These are phyloP conservation scores for Microcebus lehilahytsara DNA, from an alignment of 2,113 vertebrate species.

Conservation along the genomic window DNA sequence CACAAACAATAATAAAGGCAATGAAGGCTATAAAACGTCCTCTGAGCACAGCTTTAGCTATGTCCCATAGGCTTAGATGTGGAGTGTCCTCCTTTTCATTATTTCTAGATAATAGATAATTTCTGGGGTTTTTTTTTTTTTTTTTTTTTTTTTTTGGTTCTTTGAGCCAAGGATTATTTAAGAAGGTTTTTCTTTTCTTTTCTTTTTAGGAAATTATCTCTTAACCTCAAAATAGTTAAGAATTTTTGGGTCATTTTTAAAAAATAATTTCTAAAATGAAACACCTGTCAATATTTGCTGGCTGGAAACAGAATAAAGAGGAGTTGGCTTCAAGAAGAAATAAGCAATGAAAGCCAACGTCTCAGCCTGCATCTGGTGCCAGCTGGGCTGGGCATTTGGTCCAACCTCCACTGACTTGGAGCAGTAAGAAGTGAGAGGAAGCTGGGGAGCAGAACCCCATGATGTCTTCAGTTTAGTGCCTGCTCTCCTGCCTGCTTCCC, in stretches of 20 bases:
- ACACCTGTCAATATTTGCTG: neutral
- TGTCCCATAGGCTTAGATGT: neutral
- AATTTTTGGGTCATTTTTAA: neutral
- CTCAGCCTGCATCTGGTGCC: neutral
- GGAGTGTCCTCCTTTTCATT: neutral
- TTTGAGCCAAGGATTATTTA: slow-evolving; percentile 32
- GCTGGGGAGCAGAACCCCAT: neutral
- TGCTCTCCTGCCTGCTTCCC: neutral
- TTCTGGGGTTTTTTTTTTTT: neutral
- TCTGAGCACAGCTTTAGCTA: slow-evolving; percentile 50
- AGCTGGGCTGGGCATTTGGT: neutral
- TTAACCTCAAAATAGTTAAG: slow-evolving; percentile 37
- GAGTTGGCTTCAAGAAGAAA: neutral
- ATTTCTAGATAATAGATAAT: neutral
- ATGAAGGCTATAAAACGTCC: slow-evolving; percentile 25
- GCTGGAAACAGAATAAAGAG: neutral
- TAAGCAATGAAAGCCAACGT: neutral
- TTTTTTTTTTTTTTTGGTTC: neutral
- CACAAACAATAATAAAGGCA: neutral
- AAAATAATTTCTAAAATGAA: slow-evolving; percentile 32
- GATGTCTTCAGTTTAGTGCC: neutral
- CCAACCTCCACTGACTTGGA: too few species aligned
- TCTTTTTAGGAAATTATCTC: neutral
- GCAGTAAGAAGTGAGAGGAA: neutral
- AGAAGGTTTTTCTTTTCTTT: neutral